Evolutionary conservation across 2,888 invertebrate genomes (phyloP), one percentile per base, ranked within the genome.

Genomic region (Microctonus aethiopoides): DNA sequence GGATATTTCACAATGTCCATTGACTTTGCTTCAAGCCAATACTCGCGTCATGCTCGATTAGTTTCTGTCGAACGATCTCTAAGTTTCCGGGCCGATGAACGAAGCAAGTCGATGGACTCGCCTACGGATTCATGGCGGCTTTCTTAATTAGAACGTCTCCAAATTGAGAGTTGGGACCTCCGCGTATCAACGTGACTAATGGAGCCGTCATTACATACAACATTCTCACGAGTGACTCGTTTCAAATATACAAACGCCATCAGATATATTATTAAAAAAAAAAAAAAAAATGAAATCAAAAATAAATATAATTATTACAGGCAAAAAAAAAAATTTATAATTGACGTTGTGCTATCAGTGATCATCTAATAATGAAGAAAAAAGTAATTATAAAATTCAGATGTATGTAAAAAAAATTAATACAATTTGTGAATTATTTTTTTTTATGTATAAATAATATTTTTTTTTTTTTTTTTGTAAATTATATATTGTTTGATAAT

Each of bases 21-120:
- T 32, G 29, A 57, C 36, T 29, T 36, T 32, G 36, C 66, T 34
- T 20, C 16, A 52, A 66, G 51, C 41, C 56, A 51, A 13, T 59
- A 46, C 54, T 54, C 29, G 52, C n/a, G 69, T 72, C 60, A 67
- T 64, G 69, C 64, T 69, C 67, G 67, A 64, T 72, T 67, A 70
- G 39, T 72, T 67, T 51, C 67, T 34, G 61, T 62, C 57, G 62
- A 57, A 52, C 61, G 67, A 34, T n/a, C n/a, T 64, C 64, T 57
- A 70, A 51, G 41, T 67, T 69, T 66, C 68, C 71, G 71, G 69
- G 39, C 46, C 61, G 65, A 61, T 61, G 54, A 68, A 68, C 65
- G 54, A 59, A n/a, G 26, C 29, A 52, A 65, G 52, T 41, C 61
- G 60, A 60, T 51, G 34, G 63, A 36, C 46, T 60, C 24, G 26